Evolutionary conservation across 30 jellyfish, hydroid and myxozoan species (phyloP), one percentile per base, ranked within the genome.

Genomic region (Cassiopea xamachana): DNA sequence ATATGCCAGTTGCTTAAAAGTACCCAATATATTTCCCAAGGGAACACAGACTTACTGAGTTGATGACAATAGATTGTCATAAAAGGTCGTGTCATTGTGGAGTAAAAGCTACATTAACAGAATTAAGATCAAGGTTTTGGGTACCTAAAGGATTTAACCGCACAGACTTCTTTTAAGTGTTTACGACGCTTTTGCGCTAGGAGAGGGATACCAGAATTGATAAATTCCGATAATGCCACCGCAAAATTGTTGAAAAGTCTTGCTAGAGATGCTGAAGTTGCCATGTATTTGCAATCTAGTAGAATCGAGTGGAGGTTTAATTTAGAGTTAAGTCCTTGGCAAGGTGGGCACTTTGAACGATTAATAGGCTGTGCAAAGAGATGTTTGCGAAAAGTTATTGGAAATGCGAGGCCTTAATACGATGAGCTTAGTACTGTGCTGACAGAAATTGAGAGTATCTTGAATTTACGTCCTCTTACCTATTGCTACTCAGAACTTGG

Each of bases 291-390:
- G 46, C 19, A 19, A 19, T 27, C 85, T 48, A 61, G 69, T 48
- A 47, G 49, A 10, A 71, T 85, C 12, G 60, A 73, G 6, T 74
- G 88, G 88, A 74, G 43, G 60, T 85, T 85, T 71, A 85, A 18
- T 19, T 71, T 72, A 74, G 91, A 72, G 48, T 1, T 62, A 44
- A 48, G 60, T 51, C 93, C 93, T 16, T 70, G 80, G 78, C 47
- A 77, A 89, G 93, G 93, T 13, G 93, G 93, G 13, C 6, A 39
- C n/a, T 73, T 18, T 85, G 89, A 85, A 71, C 62, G 93, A 39
- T 7, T 55, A 43, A 78, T 85, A 16, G 79, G 87, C 16, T n/a
- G 10, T 46, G 78, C 46, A 15, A 85, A 71, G 60, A 10, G 79
- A 4, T 70, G 60, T 43, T 58, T 73, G 43, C 47, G 85, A 43